Evolutionary conservation across 2,113 vertebrate genomes (phyloP).

Genomic region (Tragulus kanchil): DNA sequence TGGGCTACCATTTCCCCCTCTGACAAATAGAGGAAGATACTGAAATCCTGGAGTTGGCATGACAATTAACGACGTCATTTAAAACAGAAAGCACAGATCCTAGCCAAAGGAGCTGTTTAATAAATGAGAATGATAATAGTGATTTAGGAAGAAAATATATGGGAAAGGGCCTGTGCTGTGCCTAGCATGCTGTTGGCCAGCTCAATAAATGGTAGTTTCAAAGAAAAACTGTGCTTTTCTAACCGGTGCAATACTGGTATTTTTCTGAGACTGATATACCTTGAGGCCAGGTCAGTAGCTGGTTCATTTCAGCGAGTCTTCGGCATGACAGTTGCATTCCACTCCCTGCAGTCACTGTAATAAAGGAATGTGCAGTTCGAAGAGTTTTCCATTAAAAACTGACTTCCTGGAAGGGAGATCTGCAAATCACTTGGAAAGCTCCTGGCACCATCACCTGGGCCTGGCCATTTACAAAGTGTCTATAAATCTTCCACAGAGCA

Average conservation of each 20-base stretch:
- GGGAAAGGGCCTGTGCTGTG: too few relatives aligned
- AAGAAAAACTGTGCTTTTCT: conserved; percentile 34
- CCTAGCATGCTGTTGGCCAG: neutral
- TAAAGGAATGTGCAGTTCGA: conserved; percentile 30
- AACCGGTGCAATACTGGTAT: neutral
- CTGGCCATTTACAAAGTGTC: conserved; percentile 52
- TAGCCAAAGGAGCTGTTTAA: neutral
- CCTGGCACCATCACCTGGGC: conserved; percentile 53
- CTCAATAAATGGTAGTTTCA: neutral
- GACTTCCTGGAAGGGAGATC: conserved; percentile 57
- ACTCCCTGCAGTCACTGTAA: neutral
- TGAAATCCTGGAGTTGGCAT: neutral
- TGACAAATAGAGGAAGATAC: neutral
- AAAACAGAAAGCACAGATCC: conserved; percentile 31
- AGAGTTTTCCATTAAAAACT: conserved; percentile 62
- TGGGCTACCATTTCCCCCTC: neutral
- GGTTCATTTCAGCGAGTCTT: conserved; percentile 4
- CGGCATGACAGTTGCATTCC: neutral
- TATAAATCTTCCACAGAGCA: conserved; percentile 73
- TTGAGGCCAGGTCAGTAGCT: neutral
- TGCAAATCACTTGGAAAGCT: conserved; percentile 72
- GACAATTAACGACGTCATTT: neutral
- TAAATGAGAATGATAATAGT: too few relatives aligned
- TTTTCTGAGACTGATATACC: conserved; percentile 15
- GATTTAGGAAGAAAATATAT: neutral